Evolutionary conservation across 2,113 vertebrate species (phyloP).

Genomic region (Rhagologus leucostigma): DNA sequence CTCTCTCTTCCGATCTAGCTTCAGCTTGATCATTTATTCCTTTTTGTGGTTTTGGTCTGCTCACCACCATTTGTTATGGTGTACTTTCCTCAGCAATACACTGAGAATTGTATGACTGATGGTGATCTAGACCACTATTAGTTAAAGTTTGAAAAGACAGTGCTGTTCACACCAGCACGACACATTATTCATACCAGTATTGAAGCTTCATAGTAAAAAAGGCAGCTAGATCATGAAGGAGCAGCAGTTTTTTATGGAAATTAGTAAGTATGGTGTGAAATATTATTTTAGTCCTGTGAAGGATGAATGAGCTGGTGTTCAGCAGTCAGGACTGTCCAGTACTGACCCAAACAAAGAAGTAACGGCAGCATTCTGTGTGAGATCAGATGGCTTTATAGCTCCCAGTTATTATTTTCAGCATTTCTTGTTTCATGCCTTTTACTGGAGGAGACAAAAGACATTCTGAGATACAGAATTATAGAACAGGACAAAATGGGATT

Average conservation of each 20-base stretch:
- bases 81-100: not conserved
- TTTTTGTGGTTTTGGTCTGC: not conserved
- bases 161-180: not conserved
- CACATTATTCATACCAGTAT: not conserved
- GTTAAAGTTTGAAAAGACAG: not conserved
- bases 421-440: not conserved
- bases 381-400: not conserved
- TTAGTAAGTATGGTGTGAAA: not conserved
- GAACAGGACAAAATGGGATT: not conserved
- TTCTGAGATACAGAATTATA: not conserved
- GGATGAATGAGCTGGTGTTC: not conserved
- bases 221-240: not conserved
- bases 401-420: not conserved
- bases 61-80: not conserved
- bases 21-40: not conserved
- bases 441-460: not conserved
- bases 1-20: not conserved
- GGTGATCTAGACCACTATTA: not conserved
- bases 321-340: not conserved
- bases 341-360: not conserved
- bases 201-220: not conserved
- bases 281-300: not conserved
- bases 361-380: not conserved
- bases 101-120: not conserved
- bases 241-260: not conserved